Percentiles rank a stretch among this genome's conserved stretches.
Conservation (phyloP, 2,888 invertebrate species). For the Thalpophila matura region DNA sequence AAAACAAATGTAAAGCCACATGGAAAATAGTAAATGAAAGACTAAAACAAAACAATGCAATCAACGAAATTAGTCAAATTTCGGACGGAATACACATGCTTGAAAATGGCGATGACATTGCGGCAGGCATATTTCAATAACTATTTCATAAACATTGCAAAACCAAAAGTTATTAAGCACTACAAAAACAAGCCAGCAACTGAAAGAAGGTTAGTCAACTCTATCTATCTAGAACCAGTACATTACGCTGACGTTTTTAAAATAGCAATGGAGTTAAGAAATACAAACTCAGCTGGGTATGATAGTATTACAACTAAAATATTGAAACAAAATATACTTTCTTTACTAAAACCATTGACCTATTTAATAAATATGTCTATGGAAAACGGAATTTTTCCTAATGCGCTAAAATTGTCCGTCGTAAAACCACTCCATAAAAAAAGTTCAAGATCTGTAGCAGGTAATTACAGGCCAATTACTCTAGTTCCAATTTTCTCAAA, state of each 20-base stretch:
- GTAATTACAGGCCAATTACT: neutral
- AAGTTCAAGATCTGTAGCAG: neutral
- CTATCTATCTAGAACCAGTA: conserved; percentile 4
- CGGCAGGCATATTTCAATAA: neutral
- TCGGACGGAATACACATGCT: neutral
- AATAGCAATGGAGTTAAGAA: neutral
- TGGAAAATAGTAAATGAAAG: conserved; percentile 1
- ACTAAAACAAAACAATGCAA: neutral
- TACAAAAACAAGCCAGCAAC: neutral
- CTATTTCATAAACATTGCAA: neutral
- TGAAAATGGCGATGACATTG: neutral
- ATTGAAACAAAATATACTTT: neutral
- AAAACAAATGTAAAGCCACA: neutral
- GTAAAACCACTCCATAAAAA: neutral
- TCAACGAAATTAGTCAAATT: neutral
- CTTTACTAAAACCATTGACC: conserved; percentile 2
- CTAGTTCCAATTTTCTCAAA: conserved; percentile 1
- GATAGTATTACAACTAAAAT: conserved; percentile 4
- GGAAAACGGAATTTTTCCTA: neutral
- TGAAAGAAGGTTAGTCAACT: neutral
- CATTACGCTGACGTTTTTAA: neutral
- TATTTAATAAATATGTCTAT: neutral
- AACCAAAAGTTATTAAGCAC: neutral
- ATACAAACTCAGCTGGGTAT: conserved; percentile 3
- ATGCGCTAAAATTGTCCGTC: neutral